Evolutionary conservation across 2,888 invertebrate genomes (phyloP), one percentile per base, ranked within the genome.

Genomic region (Tachina grossa): DNA sequence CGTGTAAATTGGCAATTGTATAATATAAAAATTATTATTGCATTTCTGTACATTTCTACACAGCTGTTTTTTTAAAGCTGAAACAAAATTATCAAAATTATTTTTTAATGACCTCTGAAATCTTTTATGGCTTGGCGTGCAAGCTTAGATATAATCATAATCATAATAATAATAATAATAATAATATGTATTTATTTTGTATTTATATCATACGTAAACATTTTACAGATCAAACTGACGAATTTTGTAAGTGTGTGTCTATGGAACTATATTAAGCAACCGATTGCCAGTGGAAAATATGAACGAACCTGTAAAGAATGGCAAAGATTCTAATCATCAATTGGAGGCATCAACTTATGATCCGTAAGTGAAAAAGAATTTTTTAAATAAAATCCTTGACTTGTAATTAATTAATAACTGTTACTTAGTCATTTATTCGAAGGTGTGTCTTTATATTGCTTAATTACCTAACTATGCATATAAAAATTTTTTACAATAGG

Each of bases 311-410:
- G 55, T 84, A 31, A 91, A 89, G 80, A 89, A 88, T 75, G 91
- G 89, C 68, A 91, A 91, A 83, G 89, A 89, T 74, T 90, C 89
- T 85, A 89, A 89, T 49, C 89, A 89, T 63, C 90, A 91, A 72
- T 45, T 88, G 81, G 89, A 88, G 65, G 66, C 86, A 9, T 78
- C 86, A 13, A 76, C 77, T 22, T 66, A 84, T 63, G 87, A 89
- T 82, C 78, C 88, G 92, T 91, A 79, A 89, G 89, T 89, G 66
- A 39, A 78, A 10, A n/a, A 43, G 31, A 11, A 51, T 71, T 11
- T 22, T 71, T 43, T 22, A 31, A 10, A 10, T 45, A 22, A n/a
- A 59, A 22, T 22, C 9, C 47, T 47, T 22, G 13, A 47, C 1
- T n/a, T 41, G 39, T 10, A 63, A 63, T 43, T 10, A 63, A 63